Percentiles rank a stretch among this genome's conserved stretches.
These are phyloP conservation scores for Proisotoma minuta DNA, from an alignment of 2,888 invertebrate species.

Conservation along the genomic window DNA sequence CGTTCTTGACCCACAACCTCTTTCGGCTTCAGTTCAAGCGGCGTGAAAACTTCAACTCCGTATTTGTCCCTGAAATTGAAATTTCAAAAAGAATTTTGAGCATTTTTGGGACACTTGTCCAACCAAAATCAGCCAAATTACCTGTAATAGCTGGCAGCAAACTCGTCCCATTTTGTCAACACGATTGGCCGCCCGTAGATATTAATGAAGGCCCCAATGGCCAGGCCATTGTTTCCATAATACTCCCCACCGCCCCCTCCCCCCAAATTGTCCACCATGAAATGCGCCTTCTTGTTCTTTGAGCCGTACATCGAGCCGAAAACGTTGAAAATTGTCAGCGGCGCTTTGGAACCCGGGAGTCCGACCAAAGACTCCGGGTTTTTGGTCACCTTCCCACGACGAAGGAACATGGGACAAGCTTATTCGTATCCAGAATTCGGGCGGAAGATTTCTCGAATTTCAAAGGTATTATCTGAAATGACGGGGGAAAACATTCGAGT, in stretches of 20 bases:
- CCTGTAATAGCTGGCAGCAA: constrained; percentile 80
- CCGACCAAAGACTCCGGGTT: constrained; percentile 35
- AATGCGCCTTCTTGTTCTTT: constrained; percentile 51
- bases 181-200: constrained; percentile 76
- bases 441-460: constrained; percentile 70
- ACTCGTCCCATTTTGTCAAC: constrained; percentile 76
- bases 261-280: constrained; percentile 57
- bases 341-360: constrained; percentile 48
- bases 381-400: constrained; percentile 71
- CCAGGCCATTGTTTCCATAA: constrained; percentile 59
- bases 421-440: constrained; percentile 68
- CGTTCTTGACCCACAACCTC: constrained; percentile 46
- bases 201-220: constrained; percentile 74
- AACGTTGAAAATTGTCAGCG: constrained; percentile 60
- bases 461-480: too few relatives aligned
- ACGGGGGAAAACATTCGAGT: too few relatives aligned
- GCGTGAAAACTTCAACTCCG: constrained; percentile 65
- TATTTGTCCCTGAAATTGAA: background rate
- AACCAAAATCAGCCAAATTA: too few relatives aligned
- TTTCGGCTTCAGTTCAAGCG: constrained; percentile 51
- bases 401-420: constrained; percentile 67
- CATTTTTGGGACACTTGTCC: background rate
- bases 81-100: background rate
- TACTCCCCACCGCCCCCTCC: constrained; percentile 42
- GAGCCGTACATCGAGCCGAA: constrained; percentile 57